Evolutionary conservation across 2,888 invertebrate genomes (phyloP), one percentile per base, ranked within the genome.

Genomic region (Pyrocoelia pectoralis): DNA sequence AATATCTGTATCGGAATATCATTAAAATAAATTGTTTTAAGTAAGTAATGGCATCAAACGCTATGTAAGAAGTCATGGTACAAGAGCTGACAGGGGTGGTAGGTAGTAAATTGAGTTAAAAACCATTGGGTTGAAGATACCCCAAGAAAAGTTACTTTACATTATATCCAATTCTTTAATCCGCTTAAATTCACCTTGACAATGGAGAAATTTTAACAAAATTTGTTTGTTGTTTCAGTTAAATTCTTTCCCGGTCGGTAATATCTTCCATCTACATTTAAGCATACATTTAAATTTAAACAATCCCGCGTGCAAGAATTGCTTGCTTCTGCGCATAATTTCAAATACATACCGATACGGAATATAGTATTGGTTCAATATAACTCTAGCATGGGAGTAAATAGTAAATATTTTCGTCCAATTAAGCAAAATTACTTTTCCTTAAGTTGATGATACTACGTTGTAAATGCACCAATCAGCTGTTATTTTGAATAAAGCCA

Each of bases 401-500:
- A 46, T 18, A 46, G 17, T 46, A 50, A 49, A 55, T 60, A 15
- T 29, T 19, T 53, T 12, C 24, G 13, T 6, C 1, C n/a, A 24
- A 49, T 9, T 50, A 48, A 61, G 72, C 73, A 63, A 76, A 73
- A 76, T 70, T 75, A 57, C 57, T 64, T 74, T 76, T 74, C 66
- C 50, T 70, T 70, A 68, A 72, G 73, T 65, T 70, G 71, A 68
- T 70, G 72, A 73, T 69, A 71, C 73, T 69, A 72, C 73, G 72
- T 73, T 68, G 72, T 74, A 74, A 72, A 72, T 71, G 63, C 59
- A 62, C 74, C 71, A 72, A 75, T 74, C 56, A 64, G 55, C 50
- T 13, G 15, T 12, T 10, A 63, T 40, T 55, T 9, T 24, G 10
- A 15, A 49, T 8, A 50, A 71, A 74, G 72, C 56, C 67, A 10